phyloP scores from a whole-genome alignment of 2,797 vertebrate species.

The Loriculus beryllinus region DNA sequence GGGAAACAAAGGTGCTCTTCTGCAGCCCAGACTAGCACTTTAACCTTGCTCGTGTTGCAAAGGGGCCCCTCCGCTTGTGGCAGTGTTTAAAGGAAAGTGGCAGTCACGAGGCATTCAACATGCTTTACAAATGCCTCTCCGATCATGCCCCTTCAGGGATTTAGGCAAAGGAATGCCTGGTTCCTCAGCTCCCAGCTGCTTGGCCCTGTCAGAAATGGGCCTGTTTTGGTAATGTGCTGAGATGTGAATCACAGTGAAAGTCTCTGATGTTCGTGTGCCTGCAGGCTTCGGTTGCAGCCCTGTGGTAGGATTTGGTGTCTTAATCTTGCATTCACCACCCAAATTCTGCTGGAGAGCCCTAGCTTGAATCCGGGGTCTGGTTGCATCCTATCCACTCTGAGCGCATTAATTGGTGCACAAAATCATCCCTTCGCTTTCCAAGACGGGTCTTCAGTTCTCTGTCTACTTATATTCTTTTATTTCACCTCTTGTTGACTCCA shows the following conservation, averaged over 20 bases:
- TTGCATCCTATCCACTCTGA: rapidly evolving
- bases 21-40: rapidly evolving
- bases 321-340: not conserved
- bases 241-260: not conserved
- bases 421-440: not conserved
- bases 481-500: not conserved
- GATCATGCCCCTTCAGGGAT: rapidly evolving
- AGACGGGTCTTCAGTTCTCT: not conserved
- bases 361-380: not conserved
- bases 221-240: not conserved
- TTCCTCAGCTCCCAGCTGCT: not conserved
- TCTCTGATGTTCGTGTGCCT: not conserved
- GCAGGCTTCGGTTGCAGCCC: not conserved
- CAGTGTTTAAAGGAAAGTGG: not conserved
- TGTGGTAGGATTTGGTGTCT: not conserved
- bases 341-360: not conserved
- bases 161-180: not conserved
- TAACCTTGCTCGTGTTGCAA: rapidly evolving
- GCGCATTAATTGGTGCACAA: not conserved
- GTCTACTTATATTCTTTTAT: not conserved
- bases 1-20: not conserved
- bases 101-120: rapidly evolving
- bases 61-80: not conserved
- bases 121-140: not conserved
- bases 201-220: not conserved